A percentile compares a stretch with the other conserved stretches of the same genome.
phyloP scores from a whole-genome alignment of 2,113 vertebrate species.

The Orcinus orca region DNA sequence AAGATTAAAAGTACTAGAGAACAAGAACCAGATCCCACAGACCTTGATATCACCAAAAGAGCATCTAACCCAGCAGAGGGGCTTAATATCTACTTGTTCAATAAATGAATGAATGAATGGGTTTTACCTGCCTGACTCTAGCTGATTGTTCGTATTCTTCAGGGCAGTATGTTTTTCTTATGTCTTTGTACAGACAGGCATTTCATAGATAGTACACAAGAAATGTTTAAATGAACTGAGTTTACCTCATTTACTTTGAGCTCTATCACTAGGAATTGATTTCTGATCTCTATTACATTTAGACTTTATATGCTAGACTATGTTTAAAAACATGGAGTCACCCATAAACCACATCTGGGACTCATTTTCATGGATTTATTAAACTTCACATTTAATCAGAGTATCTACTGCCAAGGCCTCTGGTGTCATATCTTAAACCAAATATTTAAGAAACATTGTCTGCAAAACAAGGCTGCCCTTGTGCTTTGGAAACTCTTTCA shows the following conservation, averaged over 20 bases:
- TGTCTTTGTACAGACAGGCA: neutral
- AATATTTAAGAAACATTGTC: constrained; percentile 38
- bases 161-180: neutral
- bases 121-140: neutral
- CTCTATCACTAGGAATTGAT: neutral
- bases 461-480: neutral
- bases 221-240: neutral
- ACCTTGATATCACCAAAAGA: neutral
- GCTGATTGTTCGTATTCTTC: neutral
- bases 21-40: neutral
- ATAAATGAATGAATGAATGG: neutral
- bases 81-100: neutral
- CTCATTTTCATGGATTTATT: constrained; percentile 40
- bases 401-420: neutral
- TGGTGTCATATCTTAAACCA: constrained; percentile 27
- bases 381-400: constrained; percentile 24
- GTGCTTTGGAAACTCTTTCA: constrained; percentile 24
- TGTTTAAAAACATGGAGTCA: neutral
- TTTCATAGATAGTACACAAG: neutral
- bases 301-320: neutral
- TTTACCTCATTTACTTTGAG: neutral
- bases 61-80: neutral
- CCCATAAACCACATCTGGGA: neutral
- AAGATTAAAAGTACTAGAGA: neutral
- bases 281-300: neutral